Evolutionary conservation across 2,888 invertebrate genomes (phyloP).

Genomic region (Lepas anatifera): DNA sequence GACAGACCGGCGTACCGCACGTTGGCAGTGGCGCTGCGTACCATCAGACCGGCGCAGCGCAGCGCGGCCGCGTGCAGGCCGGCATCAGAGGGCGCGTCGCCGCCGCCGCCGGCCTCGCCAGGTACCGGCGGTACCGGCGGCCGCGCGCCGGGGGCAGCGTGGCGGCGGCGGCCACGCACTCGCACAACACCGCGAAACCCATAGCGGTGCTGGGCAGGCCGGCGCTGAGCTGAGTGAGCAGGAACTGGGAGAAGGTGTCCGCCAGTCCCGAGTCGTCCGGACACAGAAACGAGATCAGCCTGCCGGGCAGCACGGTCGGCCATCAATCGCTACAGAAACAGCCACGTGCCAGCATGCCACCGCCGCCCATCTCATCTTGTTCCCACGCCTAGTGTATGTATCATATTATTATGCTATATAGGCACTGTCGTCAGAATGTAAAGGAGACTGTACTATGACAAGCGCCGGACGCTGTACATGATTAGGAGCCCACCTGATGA

Average conservation of each 20-base stretch:
- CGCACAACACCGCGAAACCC: background rate
- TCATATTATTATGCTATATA: too few relatives aligned
- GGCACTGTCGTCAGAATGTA: too few relatives aligned
- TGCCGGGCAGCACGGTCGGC: background rate
- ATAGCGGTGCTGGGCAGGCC: background rate
- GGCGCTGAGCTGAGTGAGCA: background rate
- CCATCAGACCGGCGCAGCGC: background rate
- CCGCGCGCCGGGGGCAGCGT: background rate
- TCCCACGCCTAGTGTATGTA: too few relatives aligned
- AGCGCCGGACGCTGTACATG: too few relatives aligned
- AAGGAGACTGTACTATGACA: too few relatives aligned
- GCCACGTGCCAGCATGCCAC: too few relatives aligned
- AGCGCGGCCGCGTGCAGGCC: constrained; percentile 1
- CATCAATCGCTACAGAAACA: too few relatives aligned
- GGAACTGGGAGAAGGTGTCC: background rate
- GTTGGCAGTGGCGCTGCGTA: background rate
- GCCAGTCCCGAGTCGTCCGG: background rate
- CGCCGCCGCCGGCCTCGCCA: background rate
- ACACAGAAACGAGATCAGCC: background rate
- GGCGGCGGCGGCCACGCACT: background rate
- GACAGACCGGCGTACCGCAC: constrained; percentile 1
- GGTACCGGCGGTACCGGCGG: background rate
- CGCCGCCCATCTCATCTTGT: too few relatives aligned
- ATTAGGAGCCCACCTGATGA: background rate
- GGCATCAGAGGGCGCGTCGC: background rate